phyloP scores from a whole-genome alignment of 2,888 invertebrate genomes.

The Amphipyra berbera region DNA sequence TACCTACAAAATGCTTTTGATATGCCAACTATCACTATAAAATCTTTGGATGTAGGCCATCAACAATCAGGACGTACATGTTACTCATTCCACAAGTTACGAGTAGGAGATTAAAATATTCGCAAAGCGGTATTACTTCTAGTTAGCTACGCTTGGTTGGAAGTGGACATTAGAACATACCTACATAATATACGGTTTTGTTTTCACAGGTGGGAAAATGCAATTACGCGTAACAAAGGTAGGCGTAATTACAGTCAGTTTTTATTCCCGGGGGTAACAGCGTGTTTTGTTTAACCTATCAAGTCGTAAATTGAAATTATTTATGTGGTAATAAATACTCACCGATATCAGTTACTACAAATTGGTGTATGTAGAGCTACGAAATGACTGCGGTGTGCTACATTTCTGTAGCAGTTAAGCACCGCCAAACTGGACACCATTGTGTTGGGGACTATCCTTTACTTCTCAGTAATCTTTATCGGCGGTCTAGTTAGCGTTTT shows the following conservation, averaged over 20 bases:
- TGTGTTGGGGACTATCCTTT: no score
- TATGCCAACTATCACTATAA: no score
- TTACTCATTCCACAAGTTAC: no score
- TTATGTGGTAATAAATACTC: not conserved
- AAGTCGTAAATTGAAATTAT: constrained; percentile 26
- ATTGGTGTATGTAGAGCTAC: not conserved
- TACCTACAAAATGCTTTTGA: no score
- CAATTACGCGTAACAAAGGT: constrained; percentile 43
- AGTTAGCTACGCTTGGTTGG: constrained; percentile 3
- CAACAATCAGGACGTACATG: no score
- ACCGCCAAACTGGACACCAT: no score
- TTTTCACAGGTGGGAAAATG: constrained; percentile 34
- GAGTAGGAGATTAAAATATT: no score
- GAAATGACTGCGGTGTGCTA: not conserved
- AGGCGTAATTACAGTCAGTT: constrained; percentile 40
- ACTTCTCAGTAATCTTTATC: no score
- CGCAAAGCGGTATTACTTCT: constrained; percentile 17
- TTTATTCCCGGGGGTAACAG: constrained; percentile 28
- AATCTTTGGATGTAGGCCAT: no score
- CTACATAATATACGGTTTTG: constrained; percentile 23
- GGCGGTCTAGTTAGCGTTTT: no score
- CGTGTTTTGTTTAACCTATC: constrained; percentile 37
- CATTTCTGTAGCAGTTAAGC: not conserved
- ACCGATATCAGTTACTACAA: not conserved
- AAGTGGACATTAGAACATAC: constrained; percentile 19